Evolutionary conservation across 2,113 vertebrate species (phyloP).

Genomic region (Aptenodytes patagonicus): DNA sequence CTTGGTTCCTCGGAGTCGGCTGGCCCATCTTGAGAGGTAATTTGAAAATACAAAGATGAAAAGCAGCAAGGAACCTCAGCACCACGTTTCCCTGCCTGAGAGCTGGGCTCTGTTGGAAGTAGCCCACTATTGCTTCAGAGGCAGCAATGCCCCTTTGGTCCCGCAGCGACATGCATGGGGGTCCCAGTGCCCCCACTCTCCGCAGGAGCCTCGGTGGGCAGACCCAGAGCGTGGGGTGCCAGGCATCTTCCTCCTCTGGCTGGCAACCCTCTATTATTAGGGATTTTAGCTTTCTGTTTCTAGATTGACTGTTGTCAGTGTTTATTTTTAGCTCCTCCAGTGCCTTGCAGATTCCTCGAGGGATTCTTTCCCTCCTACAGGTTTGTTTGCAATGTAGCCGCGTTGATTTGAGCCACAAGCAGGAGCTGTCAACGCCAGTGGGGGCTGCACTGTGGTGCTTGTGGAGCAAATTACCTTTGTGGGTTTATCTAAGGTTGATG

Average conservation of each 20-base stretch:
- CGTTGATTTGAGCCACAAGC: neutral
- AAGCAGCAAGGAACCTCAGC: neutral
- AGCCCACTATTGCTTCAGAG: neutral
- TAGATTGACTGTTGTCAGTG: neutral
- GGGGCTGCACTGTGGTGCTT: neutral
- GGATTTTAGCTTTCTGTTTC: constrained; percentile 1
- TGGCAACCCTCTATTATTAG: neutral
- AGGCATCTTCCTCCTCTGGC: neutral
- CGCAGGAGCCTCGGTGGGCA: neutral
- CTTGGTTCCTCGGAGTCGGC: neutral
- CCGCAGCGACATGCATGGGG: fast-evolving
- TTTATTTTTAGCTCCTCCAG: constrained; percentile 40
- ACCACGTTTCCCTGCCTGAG: fast-evolving
- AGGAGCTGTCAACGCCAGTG: fast-evolving
- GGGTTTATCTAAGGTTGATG: neutral
- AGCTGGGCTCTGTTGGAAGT: neutral
- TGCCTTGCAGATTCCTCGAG: constrained; percentile 4
- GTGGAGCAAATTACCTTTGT: neutral
- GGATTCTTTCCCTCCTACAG: constrained; percentile 44
- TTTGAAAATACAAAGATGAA: neutral
- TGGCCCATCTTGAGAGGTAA: neutral
- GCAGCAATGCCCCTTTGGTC: fast-evolving
- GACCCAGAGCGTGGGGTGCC: fast-evolving
- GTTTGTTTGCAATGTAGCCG: neutral
- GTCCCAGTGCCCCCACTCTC: neutral